Conservation (phyloP, 2,888 invertebrate genomes). For the Caenorhabditis drosophilae region DNA sequence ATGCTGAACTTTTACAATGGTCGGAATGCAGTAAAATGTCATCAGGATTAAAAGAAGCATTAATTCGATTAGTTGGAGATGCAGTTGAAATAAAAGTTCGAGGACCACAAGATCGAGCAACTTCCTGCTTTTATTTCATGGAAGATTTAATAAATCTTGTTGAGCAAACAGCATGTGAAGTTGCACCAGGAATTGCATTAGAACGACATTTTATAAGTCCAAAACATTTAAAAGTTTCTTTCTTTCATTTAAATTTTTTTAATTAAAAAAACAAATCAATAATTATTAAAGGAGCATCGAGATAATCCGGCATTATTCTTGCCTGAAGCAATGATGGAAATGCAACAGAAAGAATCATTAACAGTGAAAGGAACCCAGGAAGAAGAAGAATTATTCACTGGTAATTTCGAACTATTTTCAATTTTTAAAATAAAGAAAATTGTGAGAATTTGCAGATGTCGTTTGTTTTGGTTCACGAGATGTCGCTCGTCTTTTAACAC, state of each 20-base stretch:
- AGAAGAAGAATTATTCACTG: constrained; percentile 74
- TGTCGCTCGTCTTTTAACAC: constrained; percentile 70
- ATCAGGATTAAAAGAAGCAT: constrained; percentile 77
- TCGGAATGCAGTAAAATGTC: constrained; percentile 75
- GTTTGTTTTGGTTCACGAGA: constrained; percentile 75
- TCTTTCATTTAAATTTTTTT: no score
- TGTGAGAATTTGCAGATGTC: constrained; percentile 74
- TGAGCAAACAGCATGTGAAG: constrained; percentile 75
- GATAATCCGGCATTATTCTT: constrained; percentile 56
- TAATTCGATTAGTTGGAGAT: constrained; percentile 72
- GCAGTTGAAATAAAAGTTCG: constrained; percentile 70
- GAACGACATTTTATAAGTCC: constrained; percentile 78
- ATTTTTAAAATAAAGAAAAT: constrained; percentile 35
- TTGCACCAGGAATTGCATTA: constrained; percentile 77
- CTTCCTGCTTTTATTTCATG: constrained; percentile 76
- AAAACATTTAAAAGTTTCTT: constrained; percentile 48
- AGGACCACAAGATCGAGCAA: constrained; percentile 69
- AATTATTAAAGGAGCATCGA: constrained; percentile 48
- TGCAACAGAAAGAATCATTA: constrained; percentile 69
- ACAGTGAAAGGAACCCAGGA: constrained; percentile 72
- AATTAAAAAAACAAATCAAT: no score
- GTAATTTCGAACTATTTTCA: constrained; percentile 69
- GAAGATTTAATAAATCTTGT: constrained; percentile 73
- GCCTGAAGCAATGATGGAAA: constrained; percentile 69
- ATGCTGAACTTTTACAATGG: constrained; percentile 79